These are phyloP conservation scores for Syndactyla subalaris DNA, from an alignment of 2,797 vertebrate species.

Conservation along the genomic window DNA sequence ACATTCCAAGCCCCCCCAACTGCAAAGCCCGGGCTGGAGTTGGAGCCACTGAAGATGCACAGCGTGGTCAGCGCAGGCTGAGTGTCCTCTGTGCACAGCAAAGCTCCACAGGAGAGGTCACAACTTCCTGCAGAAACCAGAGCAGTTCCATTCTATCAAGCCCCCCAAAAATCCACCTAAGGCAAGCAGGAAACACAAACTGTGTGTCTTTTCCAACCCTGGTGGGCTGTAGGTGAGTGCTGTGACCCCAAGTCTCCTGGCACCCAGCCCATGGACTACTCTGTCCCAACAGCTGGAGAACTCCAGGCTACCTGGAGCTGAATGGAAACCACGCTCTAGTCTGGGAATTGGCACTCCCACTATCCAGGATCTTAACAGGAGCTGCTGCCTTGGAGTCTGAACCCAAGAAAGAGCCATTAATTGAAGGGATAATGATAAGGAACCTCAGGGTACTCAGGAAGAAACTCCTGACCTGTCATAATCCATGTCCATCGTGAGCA, in stretches of 20 bases:
- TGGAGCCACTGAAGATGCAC: neutral
- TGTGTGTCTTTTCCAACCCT: rapidly evolving
- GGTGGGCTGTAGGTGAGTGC: neutral
- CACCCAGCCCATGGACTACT: neutral
- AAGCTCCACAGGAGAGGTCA: neutral
- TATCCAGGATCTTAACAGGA: neutral
- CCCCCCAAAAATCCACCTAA: neutral
- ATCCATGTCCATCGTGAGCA: rapidly evolving
- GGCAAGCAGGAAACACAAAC: neutral
- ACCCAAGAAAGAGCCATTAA: neutral
- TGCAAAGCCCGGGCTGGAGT: neutral
- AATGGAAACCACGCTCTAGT: neutral
- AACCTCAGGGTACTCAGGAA: neutral
- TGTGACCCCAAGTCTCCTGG: neutral
- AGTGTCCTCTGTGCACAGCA: neutral
- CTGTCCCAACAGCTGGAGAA: neutral
- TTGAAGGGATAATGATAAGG: neutral
- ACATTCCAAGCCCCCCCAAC: neutral
- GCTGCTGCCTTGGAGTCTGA: neutral
- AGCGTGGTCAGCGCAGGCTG: rapidly evolving
- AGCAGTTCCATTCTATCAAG: neutral
- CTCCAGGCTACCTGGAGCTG: neutral
- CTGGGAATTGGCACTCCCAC: neutral
- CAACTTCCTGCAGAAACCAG: neutral
- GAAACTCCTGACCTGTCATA: neutral